Evolutionary conservation across 2,888 invertebrate genomes (phyloP).

Genomic region (Lapara coniferarum): DNA sequence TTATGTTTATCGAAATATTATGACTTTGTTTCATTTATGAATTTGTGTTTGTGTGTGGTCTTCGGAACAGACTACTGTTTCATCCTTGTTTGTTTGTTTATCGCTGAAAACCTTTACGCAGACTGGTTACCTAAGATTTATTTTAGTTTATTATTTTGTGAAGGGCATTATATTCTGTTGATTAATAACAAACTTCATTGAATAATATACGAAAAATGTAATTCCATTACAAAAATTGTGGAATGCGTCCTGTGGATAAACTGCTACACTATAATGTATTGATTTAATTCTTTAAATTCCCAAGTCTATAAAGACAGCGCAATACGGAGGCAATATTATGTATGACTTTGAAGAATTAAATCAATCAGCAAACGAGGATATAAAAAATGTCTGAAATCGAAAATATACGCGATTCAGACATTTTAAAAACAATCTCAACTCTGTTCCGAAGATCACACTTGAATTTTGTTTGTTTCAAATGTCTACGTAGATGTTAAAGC

Average conservation of each 20-base stretch:
- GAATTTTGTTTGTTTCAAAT: conserved; percentile 65
- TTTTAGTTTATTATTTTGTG: not conserved
- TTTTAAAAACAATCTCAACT: not conserved
- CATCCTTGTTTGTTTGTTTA: conserved; percentile 4
- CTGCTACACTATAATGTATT: not conserved
- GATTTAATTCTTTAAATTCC: conserved; percentile 12
- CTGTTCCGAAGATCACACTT: conserved; percentile 25
- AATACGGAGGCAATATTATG: not conserved
- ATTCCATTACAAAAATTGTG: not conserved
- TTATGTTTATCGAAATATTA: conserved; percentile 61
- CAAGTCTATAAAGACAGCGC: not conserved
- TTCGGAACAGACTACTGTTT: conserved; percentile 48
- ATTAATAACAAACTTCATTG: not conserved
- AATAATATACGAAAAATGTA: not conserved
- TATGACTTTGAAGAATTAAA: conserved; percentile 15
- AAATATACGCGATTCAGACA: not conserved
- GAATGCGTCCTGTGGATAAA: too few species aligned
- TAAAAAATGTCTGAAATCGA: conserved; percentile 4
- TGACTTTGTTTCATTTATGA: conserved; percentile 71
- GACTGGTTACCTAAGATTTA: not conserved
- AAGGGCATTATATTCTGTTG: not conserved
- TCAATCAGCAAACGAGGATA: not conserved
- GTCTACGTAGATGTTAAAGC: conserved; percentile 50
- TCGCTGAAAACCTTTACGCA: not conserved
- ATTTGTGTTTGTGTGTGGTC: conserved; percentile 69